Conservation (phyloP, 2,797 vertebrate species). For the Chaunax sp. region DNA sequence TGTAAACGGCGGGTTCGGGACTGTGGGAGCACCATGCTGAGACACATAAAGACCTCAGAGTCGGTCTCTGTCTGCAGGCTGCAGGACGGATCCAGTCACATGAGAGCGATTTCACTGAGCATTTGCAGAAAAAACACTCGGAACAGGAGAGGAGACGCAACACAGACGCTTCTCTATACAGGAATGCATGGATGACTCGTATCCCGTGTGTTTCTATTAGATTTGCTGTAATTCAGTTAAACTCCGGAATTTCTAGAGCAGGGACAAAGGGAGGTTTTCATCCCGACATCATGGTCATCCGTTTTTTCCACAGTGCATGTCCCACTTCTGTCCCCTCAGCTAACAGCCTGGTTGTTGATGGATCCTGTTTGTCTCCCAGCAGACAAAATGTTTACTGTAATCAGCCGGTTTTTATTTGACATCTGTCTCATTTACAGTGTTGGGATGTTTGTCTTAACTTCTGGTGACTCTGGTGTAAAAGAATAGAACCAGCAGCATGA, state of each 20-base stretch:
- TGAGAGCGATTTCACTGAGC: constrained; percentile 45
- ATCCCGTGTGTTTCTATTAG: constrained; percentile 58
- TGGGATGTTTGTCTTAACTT: too few relatives aligned
- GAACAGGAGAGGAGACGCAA: background rate
- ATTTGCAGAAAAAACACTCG: background rate
- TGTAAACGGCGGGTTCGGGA: constrained; percentile 32
- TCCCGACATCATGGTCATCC: constrained; percentile 64
- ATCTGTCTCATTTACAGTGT: too few relatives aligned
- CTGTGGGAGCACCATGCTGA: constrained; percentile 45
- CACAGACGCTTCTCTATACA: background rate
- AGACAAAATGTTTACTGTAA: constrained; percentile 22
- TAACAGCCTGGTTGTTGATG: constrained; percentile 68
- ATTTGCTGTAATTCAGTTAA: constrained; percentile 80
- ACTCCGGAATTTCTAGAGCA: constrained; percentile 63
- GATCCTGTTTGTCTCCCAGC: constrained; percentile 41
- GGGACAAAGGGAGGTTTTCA: constrained; percentile 80
- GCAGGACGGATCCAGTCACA: constrained; percentile 45
- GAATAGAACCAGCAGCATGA: constrained; percentile 9
- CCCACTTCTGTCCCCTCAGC: constrained; percentile 80
- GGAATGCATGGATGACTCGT: constrained; percentile 69
- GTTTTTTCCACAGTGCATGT: constrained; percentile 62
- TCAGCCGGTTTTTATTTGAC: too few relatives aligned
- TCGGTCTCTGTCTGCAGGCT: constrained; percentile 20
- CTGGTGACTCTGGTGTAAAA: constrained; percentile 34
- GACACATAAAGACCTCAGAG: constrained; percentile 17